Conservation (phyloP, 2,888 invertebrate genomes). For the Sialis lutaria region DNA sequence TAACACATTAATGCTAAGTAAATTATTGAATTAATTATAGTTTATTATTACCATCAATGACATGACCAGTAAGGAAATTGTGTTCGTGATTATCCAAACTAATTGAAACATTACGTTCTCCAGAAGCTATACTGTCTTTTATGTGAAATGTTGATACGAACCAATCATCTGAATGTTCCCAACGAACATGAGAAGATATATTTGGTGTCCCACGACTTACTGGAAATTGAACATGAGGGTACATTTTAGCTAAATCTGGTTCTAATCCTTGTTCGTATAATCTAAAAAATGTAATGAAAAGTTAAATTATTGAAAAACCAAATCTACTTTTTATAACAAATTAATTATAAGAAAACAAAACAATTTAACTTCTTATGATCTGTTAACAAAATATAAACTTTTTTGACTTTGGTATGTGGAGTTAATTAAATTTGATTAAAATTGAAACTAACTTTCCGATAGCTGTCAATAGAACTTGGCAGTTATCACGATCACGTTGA, state of each 20-base stretch:
- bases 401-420: too few relatives aligned
- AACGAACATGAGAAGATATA: constrained; percentile 66
- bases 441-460: constrained; percentile 41
- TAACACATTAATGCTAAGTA: too few relatives aligned
- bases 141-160: constrained; percentile 48
- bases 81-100: constrained; percentile 44
- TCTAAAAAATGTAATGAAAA: constrained; percentile 27
- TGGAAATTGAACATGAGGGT: constrained; percentile 59
- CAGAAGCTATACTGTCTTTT: constrained; percentile 46
- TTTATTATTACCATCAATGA: constrained; percentile 52
- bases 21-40: too few relatives aligned
- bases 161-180: constrained; percentile 75
- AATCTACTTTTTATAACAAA: too few relatives aligned
- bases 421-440: too few relatives aligned
- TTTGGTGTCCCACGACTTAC: constrained; percentile 76
- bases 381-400: too few relatives aligned
- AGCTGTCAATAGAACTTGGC: constrained; percentile 38
- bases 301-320: not conserved
- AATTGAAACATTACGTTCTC: constrained; percentile 42
- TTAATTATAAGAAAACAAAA: too few relatives aligned
- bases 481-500: constrained; percentile 43
- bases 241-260: constrained; percentile 56
- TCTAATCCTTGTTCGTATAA: constrained; percentile 62
- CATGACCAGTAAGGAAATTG: constrained; percentile 60
- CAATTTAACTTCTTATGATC: too few relatives aligned